A percentile compares a stretch with the other conserved stretches of the same genome.
Conservation (phyloP, 1,140 invertebrate genomes). For the Tetragonula clypearis region DNA sequence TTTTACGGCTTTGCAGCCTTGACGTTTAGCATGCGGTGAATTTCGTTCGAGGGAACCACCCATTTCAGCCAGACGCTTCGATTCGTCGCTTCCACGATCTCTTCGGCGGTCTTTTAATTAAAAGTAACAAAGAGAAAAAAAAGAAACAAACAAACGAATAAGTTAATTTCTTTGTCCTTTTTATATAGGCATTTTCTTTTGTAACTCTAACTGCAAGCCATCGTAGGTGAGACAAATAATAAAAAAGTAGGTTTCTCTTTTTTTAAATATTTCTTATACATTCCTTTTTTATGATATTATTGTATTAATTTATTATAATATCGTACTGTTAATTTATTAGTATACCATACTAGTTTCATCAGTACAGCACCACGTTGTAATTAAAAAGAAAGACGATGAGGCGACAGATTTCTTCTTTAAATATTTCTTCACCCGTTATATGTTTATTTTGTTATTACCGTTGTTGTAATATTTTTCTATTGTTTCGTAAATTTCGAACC, state of each 20-base stretch:
- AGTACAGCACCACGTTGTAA: too few species aligned
- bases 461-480: too few species aligned
- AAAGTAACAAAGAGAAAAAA: not conserved
- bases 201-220: not conserved
- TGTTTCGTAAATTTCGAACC: not conserved
- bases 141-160: not conserved
- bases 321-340: not conserved
- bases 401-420: not conserved
- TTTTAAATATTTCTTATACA: too few species aligned
- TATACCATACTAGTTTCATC: too few species aligned
- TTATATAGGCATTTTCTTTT: not conserved
- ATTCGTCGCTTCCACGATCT: too few species aligned
- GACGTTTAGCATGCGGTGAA: slow-evolving; percentile 21
- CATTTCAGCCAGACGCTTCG: not conserved
- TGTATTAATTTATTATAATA: not conserved
- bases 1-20: not conserved
- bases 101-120: not conserved
- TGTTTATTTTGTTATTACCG: too few species aligned
- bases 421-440: not conserved
- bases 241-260: not conserved
- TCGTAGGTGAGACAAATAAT: not conserved
- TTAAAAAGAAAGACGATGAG: not conserved
- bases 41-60: not conserved
- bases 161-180: not conserved
- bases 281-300: too few species aligned